phyloP scores from a whole-genome alignment of 2,113 vertebrate species.

The Prunella himalayana region DNA sequence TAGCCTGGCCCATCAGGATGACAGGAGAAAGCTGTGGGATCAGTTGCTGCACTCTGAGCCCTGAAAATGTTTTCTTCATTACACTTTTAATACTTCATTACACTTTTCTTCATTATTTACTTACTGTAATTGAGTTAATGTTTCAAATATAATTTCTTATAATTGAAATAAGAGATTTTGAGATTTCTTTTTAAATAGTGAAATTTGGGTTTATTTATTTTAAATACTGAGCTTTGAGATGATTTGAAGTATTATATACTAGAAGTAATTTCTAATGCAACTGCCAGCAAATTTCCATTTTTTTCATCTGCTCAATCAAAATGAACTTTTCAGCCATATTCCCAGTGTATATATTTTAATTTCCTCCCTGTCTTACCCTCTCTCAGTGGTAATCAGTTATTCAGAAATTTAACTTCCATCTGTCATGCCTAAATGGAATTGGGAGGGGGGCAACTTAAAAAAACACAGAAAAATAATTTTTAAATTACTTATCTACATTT shows the following conservation, averaged over 20 bases:
- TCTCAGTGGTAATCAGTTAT: conserved; percentile 7
- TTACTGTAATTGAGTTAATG: not conserved
- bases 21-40: not conserved
- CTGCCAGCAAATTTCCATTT: not conserved
- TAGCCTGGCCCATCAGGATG: not conserved
- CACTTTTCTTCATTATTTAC: not conserved
- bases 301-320: not conserved
- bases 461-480: not conserved
- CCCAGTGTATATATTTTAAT: not conserved
- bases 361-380: not conserved
- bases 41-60: not conserved
- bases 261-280: not conserved
- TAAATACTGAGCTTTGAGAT: not conserved
- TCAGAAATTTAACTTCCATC: not conserved
- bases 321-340: conserved; percentile 14
- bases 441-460: not conserved
- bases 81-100: not conserved
- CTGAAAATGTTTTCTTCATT: not conserved
- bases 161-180: not conserved
- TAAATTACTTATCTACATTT: not conserved
- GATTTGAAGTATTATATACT: not conserved
- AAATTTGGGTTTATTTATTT: not conserved
- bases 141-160: not conserved
- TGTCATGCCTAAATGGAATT: not conserved
- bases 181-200: not conserved